Percentiles rank a stretch among this genome's conserved stretches.
Evolutionary conservation across 2,888 invertebrate genomes (phyloP).

Genomic region (Dasypogon diadema): DNA sequence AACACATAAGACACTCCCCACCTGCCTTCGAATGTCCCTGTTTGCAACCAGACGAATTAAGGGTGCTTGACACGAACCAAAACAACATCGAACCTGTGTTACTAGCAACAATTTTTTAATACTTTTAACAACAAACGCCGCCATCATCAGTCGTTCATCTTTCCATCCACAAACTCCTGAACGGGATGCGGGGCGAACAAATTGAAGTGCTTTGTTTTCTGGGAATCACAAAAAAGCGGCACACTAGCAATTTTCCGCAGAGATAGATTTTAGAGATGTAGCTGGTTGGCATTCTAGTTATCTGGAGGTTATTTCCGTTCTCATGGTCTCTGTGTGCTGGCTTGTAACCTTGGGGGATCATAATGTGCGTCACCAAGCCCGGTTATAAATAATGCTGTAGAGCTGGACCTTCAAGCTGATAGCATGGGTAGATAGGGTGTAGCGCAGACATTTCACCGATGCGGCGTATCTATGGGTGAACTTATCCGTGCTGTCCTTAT

Average conservation of each 20-base stretch:
- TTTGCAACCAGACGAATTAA: slow-evolving; percentile 5
- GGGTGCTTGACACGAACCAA: neutral
- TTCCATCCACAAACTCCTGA: neutral
- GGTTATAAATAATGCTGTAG: neutral
- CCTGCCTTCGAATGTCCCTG: neutral
- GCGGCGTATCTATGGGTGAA: neutral
- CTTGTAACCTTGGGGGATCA: too few relatives aligned
- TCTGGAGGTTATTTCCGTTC: neutral
- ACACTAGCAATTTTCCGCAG: slow-evolving; percentile 10
- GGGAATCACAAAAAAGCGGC: neutral
- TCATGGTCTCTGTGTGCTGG: neutral
- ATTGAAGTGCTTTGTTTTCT: neutral
- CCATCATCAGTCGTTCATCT: neutral
- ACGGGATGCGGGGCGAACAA: neutral
- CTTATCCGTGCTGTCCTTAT: neutral
- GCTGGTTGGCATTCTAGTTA: neutral
- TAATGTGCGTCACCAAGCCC: slow-evolving; percentile 4
- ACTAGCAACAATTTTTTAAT: slow-evolving; percentile 2
- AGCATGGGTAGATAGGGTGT: neutral
- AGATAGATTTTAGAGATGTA: neutral
- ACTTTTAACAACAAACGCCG: slow-evolving; percentile 1
- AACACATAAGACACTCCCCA: too few relatives aligned
- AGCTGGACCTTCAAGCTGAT: neutral
- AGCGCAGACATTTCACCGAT: slow-evolving; percentile 14
- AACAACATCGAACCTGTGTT: neutral